Evolutionary conservation across 1,140 invertebrate genomes (phyloP), one percentile per base, ranked within the genome.

Genomic region (Mya arenaria): DNA sequence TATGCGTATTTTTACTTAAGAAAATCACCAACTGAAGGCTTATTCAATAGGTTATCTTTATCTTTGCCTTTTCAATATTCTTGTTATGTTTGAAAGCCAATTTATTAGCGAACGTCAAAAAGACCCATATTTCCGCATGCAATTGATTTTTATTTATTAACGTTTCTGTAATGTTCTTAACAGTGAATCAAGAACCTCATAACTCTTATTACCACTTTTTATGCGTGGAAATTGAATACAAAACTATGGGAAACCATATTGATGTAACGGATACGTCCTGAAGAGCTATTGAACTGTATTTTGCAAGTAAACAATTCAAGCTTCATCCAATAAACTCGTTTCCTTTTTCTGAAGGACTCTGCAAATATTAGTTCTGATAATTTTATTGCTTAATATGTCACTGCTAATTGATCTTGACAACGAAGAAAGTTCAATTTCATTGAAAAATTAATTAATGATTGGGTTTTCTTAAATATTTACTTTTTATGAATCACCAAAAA

Each of bases 351-450:
- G 17, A 23, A 80, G 77, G 23, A 60, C 55, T 56, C n/a, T 71
- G 77, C 62, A 28, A 80, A 80, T 71, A 71, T 71, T 80, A 28
- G 41, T 56, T 41, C 17, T 60, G 37, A 80, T 44, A 37, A 13
- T 37, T 69, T 80, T 28, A 71, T 71, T 56, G 41, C 44, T 17
- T 34, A 80, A 56, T 58, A 68, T 71, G 41, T 66, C 56, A 56
- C 69, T 80, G 36, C 41, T 41, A 66, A 80, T 58, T 68, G 36
- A 62, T 68, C 23, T 0, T 28, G 68, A 60, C 77, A 80, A 80
- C 77, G 77, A 69, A 80, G 77, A 80, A 80, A 80, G 63, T 80
- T 80, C 77, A 80, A 71, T 41, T 55, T 30, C 58, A 25, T 34
- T 34, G 30, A 56, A 56, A 3, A 37, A 66, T 30, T 32, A 65